These are phyloP conservation scores for Pimephales promelas DNA, from an alignment of 2,113 vertebrate species.

Conservation along the genomic window DNA sequence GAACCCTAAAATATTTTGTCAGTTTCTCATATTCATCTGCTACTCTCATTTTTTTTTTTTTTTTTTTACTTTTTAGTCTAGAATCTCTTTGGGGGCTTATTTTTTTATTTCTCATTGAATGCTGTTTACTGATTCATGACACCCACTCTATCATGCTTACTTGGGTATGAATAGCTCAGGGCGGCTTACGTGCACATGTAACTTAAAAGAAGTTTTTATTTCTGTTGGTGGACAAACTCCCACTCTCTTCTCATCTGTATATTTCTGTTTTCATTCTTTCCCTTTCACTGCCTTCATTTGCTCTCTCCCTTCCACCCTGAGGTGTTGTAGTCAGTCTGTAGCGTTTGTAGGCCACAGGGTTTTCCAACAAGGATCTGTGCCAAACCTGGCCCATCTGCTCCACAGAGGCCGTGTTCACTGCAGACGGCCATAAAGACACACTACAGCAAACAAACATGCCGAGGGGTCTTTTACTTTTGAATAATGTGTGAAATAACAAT, in stretches of 20 bases:
- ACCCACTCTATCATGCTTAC: conserved; percentile 31
- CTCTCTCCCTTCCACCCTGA: conserved; percentile 5
- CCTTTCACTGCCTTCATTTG: not conserved
- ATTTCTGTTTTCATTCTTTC: conserved; percentile 17
- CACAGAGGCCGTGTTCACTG: conserved; percentile 17
- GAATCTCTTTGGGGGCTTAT: not conserved
- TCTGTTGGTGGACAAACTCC: conserved; percentile 32
- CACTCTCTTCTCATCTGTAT: conserved; percentile 29
- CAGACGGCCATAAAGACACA: conserved; percentile 25
- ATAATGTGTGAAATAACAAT: conserved; percentile 15
- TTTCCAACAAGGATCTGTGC: conserved; percentile 16
- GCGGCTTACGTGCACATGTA: conserved; percentile 53
- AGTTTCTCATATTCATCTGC: not conserved
- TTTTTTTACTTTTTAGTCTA: not conserved
- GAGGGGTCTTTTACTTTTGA: conserved; percentile 3
- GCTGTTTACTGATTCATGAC: conserved; percentile 39
- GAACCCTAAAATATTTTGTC: no score
- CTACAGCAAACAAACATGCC: not conserved
- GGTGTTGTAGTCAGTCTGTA: conserved; percentile 42
- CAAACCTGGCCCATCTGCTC: conserved; percentile 47
- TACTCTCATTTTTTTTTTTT: not conserved
- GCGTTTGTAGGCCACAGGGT: conserved; percentile 44
- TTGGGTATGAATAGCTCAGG: conserved; percentile 41
- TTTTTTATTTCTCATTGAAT: conserved; percentile 34
- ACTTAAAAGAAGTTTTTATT: conserved; percentile 42